Evolutionary conservation across 2,888 invertebrate species (phyloP), one percentile per base, ranked within the genome.

Genomic region (Acronicta leporina): DNA sequence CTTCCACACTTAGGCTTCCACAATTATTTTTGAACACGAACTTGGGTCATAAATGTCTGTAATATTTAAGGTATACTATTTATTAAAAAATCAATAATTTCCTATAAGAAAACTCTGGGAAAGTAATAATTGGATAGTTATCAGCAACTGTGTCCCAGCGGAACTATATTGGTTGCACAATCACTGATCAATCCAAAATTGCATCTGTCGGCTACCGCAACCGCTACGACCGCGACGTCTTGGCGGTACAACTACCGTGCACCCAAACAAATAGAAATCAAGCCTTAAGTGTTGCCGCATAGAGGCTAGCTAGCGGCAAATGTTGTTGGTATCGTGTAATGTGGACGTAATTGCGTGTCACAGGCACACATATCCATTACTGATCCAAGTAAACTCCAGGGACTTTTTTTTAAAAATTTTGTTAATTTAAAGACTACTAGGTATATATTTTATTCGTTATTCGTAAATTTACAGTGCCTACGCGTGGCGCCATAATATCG

Each of bases 301-400:
- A 67, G 47, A 50, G 50, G 15, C 35, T 35, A 41, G 13, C n/a
- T 5, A 13, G 15, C 16, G 9, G 57, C 43, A 56, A 25, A 20
- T 46, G 13, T 33, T 35, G 35, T 50, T 25, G 51, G 62, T 59
- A 54, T 16, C 47, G 40, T 54, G 70, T 75, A 77, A 78, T 75
- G 68, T 57, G 68, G 60, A 44, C 68, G 79, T 84, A 82, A 86
- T 86, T 82, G 84, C 69, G 68, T 86, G 86, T 86, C 86, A 85
- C 54, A 49, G 47, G 63, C 86, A 84, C 83, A 75, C 82, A 73
- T 74, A 79, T 79, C 74, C 67, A 72, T 73, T 75, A 62, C 75
- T 53, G 74, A 77, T 58, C 68, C 51, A 63, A 61, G 73, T 73
- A 69, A 71, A 72, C 68, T 47, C 60, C 60, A 72, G 53, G 67